A percentile compares a stretch with the other conserved stretches of the same genome.
phyloP scores from a whole-genome alignment of 1,140 invertebrate species.

The Nautilus pompilius region DNA sequence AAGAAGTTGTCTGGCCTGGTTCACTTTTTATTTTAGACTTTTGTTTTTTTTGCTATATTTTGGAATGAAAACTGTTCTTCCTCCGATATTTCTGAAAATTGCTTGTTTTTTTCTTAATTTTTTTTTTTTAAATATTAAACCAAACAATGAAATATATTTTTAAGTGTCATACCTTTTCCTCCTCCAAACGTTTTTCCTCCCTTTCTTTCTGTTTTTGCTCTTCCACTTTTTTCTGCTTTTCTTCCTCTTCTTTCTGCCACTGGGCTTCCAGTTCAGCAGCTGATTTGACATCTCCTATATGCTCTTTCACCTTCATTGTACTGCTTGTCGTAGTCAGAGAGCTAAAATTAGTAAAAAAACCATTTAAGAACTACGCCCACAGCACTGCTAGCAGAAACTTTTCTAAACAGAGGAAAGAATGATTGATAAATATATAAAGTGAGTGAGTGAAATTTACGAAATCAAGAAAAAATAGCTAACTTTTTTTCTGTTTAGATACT shows the following conservation, averaged over 20 bases:
- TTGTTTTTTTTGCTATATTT: neutral
- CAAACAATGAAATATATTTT: slow-evolving; percentile 12
- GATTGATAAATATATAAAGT: no score
- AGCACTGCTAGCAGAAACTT: no score
- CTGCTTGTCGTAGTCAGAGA: no score
- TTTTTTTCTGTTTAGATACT: no score
- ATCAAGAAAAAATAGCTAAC: no score
- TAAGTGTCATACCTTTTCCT: slow-evolving; percentile 25
- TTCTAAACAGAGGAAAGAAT: no score
- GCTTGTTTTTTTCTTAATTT: slow-evolving; percentile 13
- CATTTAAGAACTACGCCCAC: no score
- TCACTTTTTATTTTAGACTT: neutral
- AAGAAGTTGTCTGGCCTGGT: neutral
- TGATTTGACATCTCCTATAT: slow-evolving; percentile 9
- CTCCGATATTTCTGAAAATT: neutral
- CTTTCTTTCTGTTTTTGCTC: slow-evolving; percentile 27
- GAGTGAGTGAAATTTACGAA: no score
- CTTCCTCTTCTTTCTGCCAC: slow-evolving; percentile 33
- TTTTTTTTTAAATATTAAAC: slow-evolving; percentile 8
- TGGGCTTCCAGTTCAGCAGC: slow-evolving; percentile 32
- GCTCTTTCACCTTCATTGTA: no score
- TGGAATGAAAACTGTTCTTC: neutral
- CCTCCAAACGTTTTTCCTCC: slow-evolving; percentile 25
- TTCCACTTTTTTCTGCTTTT: slow-evolving; percentile 25
- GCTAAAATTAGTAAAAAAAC: no score